phyloP scores from a whole-genome alignment of 2,888 invertebrate genomes.

The Phyto melanocephala region DNA sequence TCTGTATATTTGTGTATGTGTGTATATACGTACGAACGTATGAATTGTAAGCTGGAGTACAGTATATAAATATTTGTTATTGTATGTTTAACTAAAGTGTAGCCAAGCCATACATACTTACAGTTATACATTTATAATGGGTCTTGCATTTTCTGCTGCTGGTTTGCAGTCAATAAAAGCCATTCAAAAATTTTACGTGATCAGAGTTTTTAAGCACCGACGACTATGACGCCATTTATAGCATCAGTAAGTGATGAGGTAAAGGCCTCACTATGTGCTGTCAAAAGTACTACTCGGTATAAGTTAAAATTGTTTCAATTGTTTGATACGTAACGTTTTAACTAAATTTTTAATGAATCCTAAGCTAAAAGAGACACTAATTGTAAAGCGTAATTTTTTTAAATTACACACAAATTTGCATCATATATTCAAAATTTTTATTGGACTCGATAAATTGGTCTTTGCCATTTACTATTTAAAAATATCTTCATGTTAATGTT shows the following conservation, averaged over 20 bases:
- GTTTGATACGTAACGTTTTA: background rate
- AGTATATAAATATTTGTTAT: background rate
- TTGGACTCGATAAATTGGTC: no score
- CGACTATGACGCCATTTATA: slow-evolving; percentile 35
- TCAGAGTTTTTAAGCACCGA: slow-evolving; percentile 70
- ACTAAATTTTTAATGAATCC: background rate
- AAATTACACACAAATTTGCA: no score
- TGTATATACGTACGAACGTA: no score
- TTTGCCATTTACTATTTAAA: no score
- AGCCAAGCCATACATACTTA: slow-evolving; percentile 1
- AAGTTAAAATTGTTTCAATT: background rate
- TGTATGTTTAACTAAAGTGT: slow-evolving; percentile 14
- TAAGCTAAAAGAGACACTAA: no score
- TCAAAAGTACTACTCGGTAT: background rate
- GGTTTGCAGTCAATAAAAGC: slow-evolving; percentile 70
- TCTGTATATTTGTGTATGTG: background rate
- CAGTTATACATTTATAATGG: slow-evolving; percentile 17
- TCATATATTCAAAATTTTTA: no score
- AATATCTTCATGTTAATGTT: no score
- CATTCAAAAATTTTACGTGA: slow-evolving; percentile 76
- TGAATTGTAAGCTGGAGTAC: background rate
- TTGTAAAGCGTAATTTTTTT: no score
- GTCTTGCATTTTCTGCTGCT: slow-evolving; percentile 41
- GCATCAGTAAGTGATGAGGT: slow-evolving; percentile 33
- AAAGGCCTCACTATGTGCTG: slow-evolving; percentile 14